Percentiles rank a stretch among this genome's conserved stretches.
These are phyloP conservation scores for Tachysurus fulvidraco DNA, from an alignment of 2,113 vertebrate species.

Conservation along the genomic window DNA sequence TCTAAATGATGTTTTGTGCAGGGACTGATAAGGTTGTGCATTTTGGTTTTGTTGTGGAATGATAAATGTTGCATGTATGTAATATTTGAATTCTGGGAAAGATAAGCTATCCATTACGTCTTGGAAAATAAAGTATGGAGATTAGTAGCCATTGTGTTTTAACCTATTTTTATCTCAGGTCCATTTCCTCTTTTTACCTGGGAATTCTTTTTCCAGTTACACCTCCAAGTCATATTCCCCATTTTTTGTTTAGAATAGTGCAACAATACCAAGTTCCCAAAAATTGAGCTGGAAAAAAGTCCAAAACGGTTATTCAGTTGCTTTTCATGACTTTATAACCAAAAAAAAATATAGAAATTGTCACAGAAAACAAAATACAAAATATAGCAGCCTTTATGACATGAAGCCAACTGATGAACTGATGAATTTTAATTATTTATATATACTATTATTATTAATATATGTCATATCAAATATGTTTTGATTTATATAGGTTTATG, in stretches of 20 bases:
- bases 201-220: background rate
- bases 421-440: background rate
- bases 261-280: background rate
- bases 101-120: background rate
- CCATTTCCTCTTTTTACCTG: background rate
- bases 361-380: background rate
- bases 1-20: conserved; percentile 33
- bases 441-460: background rate
- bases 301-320: background rate
- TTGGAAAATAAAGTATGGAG: background rate
- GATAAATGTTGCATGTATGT: conserved; percentile 27
- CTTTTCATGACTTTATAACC: background rate
- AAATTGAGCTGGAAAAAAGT: background rate
- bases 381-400: background rate
- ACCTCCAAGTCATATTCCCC: background rate
- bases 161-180: background rate
- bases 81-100: conserved; percentile 13
- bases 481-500: background rate
- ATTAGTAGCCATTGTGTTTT: background rate
- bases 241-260: background rate
- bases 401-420: background rate
- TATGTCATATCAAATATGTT: background rate
- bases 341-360: background rate
- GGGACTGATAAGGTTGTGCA: background rate
- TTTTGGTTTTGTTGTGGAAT: conserved; percentile 34